Base-by-base conservation (phyloP, 2,888 invertebrate genomes). In the Siphlonurus alternatus region DNA sequence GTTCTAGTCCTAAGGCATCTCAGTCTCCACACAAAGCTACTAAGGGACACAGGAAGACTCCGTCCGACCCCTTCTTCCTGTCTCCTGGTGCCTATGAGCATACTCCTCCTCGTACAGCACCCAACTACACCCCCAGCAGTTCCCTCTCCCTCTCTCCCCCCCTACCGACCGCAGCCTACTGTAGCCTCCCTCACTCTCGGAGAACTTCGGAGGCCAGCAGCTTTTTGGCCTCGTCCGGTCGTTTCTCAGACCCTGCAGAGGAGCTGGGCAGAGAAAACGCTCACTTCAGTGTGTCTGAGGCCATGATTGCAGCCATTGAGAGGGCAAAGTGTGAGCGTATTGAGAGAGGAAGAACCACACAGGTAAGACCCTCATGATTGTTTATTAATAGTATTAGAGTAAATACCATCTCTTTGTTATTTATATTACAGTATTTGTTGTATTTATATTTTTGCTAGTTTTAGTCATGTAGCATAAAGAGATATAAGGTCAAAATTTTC, bases 231-330 rank as follows among this genome's bases (percentile, higher is more conserved):
- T 83, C 86, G 1, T 86, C 86, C 22, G 83, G 85, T 61, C 84
- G 87, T 68, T 85, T 86, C 71, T 80, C 84, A 25, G 80, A 83
- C 66, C 78, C 83, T 22, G 86, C 86, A 71, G 89, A 88, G 0
- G 88, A 89, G 71, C 76, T 90, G 65, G 90, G 90, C 71, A 77
- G 89, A 71, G 91, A 92, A 76, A 91, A 91, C 76, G 89, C 90
- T 0, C 91, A 92, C 76, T 91, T 92, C 74, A 85, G 83, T 71
- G 85, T 91, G 67, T 88, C 87, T 1, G 91, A 92, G 75, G 89
- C 89, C 0, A 83, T 91, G 72, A 91, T 91, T 67, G 83, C 88
- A 7, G 89, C 88, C 18, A 87, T 90, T 68, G 90, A 90, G 72
- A 56, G 56, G 20, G 56, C 56, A n/a, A 56, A 56, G 56, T 56